A percentile compares a stretch with the other conserved stretches of the same genome.
Evolutionary conservation across 2,113 vertebrate species (phyloP).

Genomic region (Chitala chitala): DNA sequence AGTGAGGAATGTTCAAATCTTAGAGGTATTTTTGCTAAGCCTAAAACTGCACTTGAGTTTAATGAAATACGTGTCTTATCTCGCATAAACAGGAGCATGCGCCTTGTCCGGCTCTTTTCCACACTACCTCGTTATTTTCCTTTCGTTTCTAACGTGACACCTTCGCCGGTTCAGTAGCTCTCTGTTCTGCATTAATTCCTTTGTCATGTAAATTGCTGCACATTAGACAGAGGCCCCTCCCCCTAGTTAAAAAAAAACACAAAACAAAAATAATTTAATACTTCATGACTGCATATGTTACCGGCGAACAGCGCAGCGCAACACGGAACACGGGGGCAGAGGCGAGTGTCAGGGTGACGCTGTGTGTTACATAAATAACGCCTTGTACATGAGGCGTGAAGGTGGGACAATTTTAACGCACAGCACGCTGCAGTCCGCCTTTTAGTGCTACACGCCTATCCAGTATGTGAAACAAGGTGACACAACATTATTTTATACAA

Average conservation of each 20-base stretch:
- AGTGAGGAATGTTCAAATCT: neutral
- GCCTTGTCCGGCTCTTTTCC: neutral
- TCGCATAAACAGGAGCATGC: neutral
- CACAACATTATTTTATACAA: neutral
- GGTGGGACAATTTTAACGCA: neutral
- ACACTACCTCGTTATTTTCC: too few relatives aligned
- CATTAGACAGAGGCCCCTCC: neutral
- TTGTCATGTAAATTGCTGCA: slow-evolving; percentile 30
- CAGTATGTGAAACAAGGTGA: neutral
- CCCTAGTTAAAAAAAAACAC: too few relatives aligned
- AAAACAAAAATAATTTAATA: too few relatives aligned
- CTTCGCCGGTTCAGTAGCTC: slow-evolving; percentile 24
- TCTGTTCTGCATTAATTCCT: slow-evolving; percentile 25
- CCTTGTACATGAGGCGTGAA: too few relatives aligned
- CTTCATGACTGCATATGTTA: too few relatives aligned
- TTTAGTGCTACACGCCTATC: too few relatives aligned
- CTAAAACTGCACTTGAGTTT: neutral
- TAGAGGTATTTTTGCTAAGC: neutral
- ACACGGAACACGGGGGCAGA: too few relatives aligned
- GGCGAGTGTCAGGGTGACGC: too few relatives aligned
- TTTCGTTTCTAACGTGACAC: slow-evolving; percentile 22
- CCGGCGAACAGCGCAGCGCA: too few relatives aligned
- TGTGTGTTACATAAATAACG: too few relatives aligned
- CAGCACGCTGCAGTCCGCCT: neutral
- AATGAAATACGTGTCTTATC: neutral